Conservation (phyloP, 2,888 invertebrate genomes). For the Seira ritae region DNA sequence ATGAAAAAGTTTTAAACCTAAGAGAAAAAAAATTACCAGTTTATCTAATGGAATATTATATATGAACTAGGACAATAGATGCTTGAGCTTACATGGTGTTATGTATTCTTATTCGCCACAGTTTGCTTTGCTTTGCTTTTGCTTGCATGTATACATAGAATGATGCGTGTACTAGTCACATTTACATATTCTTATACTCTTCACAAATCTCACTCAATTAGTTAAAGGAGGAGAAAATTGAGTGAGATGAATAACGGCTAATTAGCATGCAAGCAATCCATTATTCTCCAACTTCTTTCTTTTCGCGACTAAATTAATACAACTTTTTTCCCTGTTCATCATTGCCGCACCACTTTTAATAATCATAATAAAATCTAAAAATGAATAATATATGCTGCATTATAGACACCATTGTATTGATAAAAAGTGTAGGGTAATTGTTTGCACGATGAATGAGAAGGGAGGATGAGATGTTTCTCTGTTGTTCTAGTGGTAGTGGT, state of each 20-base stretch:
- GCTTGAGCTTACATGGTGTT: too few species aligned
- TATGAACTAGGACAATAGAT: too few species aligned
- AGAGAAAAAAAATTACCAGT: too few species aligned
- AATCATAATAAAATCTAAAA: slow-evolving; percentile 30
- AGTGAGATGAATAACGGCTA: slow-evolving; percentile 55
- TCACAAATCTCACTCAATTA: slow-evolving; percentile 49
- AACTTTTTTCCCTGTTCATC: slow-evolving; percentile 29
- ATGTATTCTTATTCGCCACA: too few species aligned
- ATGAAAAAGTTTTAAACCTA: too few species aligned
- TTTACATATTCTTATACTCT: background rate
- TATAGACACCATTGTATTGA: slow-evolving; percentile 22
- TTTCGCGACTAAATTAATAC: slow-evolving; percentile 47
- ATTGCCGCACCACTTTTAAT: background rate
- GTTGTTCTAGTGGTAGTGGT: too few species aligned
- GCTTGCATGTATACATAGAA: too few species aligned
- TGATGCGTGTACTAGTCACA: too few species aligned
- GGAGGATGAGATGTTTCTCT: too few species aligned
- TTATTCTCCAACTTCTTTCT: slow-evolving; percentile 29
- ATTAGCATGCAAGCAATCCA: slow-evolving; percentile 58
- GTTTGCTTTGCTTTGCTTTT: too few species aligned
- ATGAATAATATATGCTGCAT: too few species aligned
- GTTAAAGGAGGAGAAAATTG: slow-evolving; percentile 42
- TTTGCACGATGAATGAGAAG: background rate
- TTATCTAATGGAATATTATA: too few species aligned
- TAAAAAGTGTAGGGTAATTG: slow-evolving; percentile 23